Conservation (phyloP, 2,113 vertebrate species). For the Uropsilus gracilis region DNA sequence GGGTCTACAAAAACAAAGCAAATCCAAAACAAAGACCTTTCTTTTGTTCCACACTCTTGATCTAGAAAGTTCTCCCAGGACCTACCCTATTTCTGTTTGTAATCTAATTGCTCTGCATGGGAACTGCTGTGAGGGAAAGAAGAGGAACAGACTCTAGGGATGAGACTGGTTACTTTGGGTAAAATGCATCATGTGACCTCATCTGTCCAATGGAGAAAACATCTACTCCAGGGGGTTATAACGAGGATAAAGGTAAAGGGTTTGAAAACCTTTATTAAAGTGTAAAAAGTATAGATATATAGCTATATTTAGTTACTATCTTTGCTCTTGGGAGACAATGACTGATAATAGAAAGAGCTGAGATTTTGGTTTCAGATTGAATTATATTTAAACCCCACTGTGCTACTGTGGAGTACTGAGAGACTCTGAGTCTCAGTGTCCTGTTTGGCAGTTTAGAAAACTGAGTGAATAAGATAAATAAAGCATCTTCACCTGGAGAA, state of each 20-base stretch:
- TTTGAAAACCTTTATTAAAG: not conserved
- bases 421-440: not conserved
- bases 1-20: slow-evolving; percentile 34
- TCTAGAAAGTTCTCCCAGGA: slow-evolving; percentile 41
- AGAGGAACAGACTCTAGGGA: not conserved
- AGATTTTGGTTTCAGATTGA: not conserved
- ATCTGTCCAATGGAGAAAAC: not conserved
- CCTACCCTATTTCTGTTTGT: slow-evolving; percentile 32
- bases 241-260: not conserved
- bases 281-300: not conserved
- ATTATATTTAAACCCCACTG: not conserved
- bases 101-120: slow-evolving; percentile 22
- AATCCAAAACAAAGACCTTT: slow-evolving; percentile 10
- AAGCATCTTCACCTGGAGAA: not conserved
- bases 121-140: not conserved
- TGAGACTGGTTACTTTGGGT: not conserved
- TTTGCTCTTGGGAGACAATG: not conserved
- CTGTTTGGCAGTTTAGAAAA: not conserved
- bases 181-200: not conserved
- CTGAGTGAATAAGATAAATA: not conserved
- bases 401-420: not conserved
- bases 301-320: not conserved
- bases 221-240: not conserved
- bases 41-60: not conserved
- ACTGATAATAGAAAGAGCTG: not conserved